Conservation (phyloP, 2,113 vertebrate species). For the Gadus macrocephalus region DNA sequence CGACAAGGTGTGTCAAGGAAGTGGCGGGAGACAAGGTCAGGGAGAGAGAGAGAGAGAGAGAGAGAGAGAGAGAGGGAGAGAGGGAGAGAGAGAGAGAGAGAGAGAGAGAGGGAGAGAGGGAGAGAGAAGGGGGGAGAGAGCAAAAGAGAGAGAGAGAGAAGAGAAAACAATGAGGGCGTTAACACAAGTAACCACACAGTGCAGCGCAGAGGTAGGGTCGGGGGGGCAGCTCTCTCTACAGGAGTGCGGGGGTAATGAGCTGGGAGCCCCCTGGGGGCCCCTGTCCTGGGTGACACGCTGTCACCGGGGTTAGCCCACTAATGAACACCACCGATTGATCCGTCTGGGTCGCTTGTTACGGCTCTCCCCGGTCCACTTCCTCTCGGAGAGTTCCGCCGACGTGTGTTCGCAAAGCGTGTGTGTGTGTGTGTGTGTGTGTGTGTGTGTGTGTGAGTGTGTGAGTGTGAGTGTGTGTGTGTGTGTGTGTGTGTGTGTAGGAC, state of each 20-base stretch:
- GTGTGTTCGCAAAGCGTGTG: too few species aligned
- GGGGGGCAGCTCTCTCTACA: background rate
- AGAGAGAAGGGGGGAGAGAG: slow-evolving; percentile 12
- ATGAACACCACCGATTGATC: slow-evolving; percentile 56
- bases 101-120: slow-evolving; percentile 41
- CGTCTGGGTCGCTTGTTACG: slow-evolving; percentile 17
- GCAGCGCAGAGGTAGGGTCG: slow-evolving; percentile 38
- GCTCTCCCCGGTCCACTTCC: too few species aligned
- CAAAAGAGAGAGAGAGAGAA: slow-evolving; percentile 22
- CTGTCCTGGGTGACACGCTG: slow-evolving; percentile 41
- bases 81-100: background rate
- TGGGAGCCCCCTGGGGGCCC: slow-evolving; percentile 14
- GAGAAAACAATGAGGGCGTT: slow-evolving; percentile 62
- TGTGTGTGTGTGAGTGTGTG: too few species aligned
- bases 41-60: too few species aligned
- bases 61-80: slow-evolving; percentile 38
- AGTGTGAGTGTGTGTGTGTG: too few species aligned
- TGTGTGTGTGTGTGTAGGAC: too few species aligned
- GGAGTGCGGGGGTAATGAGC: slow-evolving; percentile 27
- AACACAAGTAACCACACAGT: slow-evolving; percentile 41
- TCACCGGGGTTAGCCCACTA: slow-evolving; percentile 30
- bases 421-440: background rate
- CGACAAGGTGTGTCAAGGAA: background rate
- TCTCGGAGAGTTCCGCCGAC: too few species aligned
- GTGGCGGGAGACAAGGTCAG: background rate